These are phyloP conservation scores for Blera fallax DNA, from an alignment of 2,888 invertebrate species.

Conservation along the genomic window DNA sequence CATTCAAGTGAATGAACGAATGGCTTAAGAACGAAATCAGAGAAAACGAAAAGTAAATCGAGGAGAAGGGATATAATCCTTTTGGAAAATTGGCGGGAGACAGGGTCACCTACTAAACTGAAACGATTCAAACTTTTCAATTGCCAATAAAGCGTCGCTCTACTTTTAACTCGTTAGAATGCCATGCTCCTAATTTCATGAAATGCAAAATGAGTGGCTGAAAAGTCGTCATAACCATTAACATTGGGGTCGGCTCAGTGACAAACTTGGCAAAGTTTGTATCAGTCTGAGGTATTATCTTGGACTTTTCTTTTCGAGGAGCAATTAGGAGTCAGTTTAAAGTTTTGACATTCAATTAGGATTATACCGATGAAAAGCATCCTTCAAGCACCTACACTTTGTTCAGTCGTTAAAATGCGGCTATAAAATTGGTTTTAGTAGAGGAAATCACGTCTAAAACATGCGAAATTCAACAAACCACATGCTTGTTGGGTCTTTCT, in stretches of 20 bases:
- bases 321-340: not conserved
- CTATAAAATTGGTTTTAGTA: not conserved
- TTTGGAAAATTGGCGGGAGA: not conserved
- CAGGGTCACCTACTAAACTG: not conserved
- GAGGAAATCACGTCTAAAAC: too few species aligned
- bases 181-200: not conserved
- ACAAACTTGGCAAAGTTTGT: not conserved
- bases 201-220: not conserved
- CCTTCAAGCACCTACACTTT: not conserved
- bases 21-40: not conserved
- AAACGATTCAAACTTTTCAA: constrained; percentile 40
- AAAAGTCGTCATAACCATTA: constrained; percentile 7
- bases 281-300: not conserved
- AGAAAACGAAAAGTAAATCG: not conserved
- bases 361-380: not conserved
- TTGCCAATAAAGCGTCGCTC: constrained; percentile 22
- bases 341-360: not conserved
- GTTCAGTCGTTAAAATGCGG: not conserved
- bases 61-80: not conserved
- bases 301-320: not conserved
- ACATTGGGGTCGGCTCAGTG: not conserved
- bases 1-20: not conserved
- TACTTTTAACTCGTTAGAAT: not conserved
- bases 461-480: too few species aligned
- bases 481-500: too few species aligned